phyloP scores from a whole-genome alignment of 2,888 invertebrate species.

The Athrips mouffetella region DNA sequence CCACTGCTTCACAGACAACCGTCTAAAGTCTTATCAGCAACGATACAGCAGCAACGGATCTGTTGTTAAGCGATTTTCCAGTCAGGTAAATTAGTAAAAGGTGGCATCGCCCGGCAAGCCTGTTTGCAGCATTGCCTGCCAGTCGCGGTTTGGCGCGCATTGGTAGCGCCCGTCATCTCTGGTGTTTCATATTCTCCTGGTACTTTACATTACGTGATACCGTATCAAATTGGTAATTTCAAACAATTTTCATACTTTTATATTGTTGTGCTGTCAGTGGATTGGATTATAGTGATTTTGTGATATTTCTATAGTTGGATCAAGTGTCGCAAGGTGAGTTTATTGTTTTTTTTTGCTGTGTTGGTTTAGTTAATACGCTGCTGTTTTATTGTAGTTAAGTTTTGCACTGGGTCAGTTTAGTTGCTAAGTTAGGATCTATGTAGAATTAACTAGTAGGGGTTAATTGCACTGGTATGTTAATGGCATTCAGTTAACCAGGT shows the following conservation, averaged over 20 bases:
- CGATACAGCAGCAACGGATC: slow-evolving; percentile 11
- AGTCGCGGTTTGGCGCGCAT: slow-evolving; percentile 62
- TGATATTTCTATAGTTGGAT: slow-evolving; percentile 33
- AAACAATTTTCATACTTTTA: slow-evolving; percentile 10
- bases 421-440: neutral
- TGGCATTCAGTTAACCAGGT: no score
- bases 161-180: slow-evolving; percentile 33
- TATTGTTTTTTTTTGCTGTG: slow-evolving; percentile 17
- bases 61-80: neutral
- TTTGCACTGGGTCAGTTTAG: neutral
- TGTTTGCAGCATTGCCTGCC: slow-evolving; percentile 19
- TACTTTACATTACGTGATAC: slow-evolving; percentile 22
- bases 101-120: slow-evolving; percentile 5
- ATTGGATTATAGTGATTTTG: slow-evolving; percentile 35
- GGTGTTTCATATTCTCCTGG: slow-evolving; percentile 22
- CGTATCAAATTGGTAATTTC: slow-evolving; percentile 33
- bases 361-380: neutral
- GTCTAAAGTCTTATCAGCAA: no score
- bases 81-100: slow-evolving; percentile 5
- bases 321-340: slow-evolving; percentile 39
- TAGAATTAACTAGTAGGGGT: neutral
- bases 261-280: slow-evolving; percentile 34
- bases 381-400: slow-evolving; percentile 4
- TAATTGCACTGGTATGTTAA: no score
- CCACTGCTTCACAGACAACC: neutral